phyloP scores from a whole-genome alignment of 1,140 invertebrate species.

The Aradophagus sp. region DNA sequence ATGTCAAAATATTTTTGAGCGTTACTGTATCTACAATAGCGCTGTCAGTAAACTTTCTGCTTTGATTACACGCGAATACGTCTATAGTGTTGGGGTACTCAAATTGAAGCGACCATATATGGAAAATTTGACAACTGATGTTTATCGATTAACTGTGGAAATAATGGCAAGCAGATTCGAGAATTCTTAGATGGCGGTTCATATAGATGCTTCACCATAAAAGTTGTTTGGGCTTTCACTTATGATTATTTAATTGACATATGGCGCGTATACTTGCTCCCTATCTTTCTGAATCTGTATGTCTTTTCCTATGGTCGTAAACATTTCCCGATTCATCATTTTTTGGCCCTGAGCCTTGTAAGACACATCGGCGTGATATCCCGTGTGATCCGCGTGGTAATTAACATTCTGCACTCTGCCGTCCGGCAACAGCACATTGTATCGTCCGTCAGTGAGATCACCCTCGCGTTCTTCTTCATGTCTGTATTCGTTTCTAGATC shows the following conservation, averaged over 20 bases:
- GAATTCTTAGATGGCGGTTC: too few species aligned
- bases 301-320: conserved; percentile 2
- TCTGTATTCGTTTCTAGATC: conserved; percentile 82
- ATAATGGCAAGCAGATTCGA: too few species aligned
- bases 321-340: neutral
- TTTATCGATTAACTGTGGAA: too few species aligned
- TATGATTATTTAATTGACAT: too few species aligned
- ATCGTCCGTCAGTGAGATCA: conserved; percentile 80
- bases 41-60: conserved; percentile 36
- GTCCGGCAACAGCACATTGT: conserved; percentile 86
- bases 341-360: conserved; percentile 74
- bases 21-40: conserved; percentile 37
- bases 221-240: too few species aligned
- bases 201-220: conserved; percentile 5
- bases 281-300: neutral
- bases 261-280: conserved; percentile 22
- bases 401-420: conserved; percentile 84
- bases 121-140: too few species aligned
- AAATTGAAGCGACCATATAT: too few species aligned
- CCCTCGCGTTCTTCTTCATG: conserved; percentile 81
- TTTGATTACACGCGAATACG: conserved; percentile 41
- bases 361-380: conserved; percentile 85
- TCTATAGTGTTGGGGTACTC: neutral
- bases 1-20: too few species aligned
- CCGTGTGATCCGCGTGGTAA: conserved; percentile 84